Conservation (phyloP, 2,888 invertebrate genomes). For the Xanthia togata region DNA sequence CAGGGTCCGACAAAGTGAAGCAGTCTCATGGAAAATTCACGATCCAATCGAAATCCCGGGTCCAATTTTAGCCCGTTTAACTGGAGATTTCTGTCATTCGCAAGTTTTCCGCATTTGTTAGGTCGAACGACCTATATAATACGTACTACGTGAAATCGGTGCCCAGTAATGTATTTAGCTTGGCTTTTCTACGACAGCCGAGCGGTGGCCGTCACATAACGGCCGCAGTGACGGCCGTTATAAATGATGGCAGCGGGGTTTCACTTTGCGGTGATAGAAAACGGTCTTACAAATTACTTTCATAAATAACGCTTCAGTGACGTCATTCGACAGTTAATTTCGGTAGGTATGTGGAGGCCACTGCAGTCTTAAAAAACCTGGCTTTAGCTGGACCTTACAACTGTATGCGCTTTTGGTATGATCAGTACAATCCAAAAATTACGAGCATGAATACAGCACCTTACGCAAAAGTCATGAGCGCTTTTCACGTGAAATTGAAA, state of each 20-base stretch:
- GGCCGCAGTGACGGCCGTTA: neutral
- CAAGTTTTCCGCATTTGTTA: slow-evolving; percentile 26
- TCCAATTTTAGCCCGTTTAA: slow-evolving; percentile 34
- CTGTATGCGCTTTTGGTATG: no score
- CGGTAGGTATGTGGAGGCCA: neutral
- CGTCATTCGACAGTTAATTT: neutral
- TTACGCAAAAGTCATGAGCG: no score
- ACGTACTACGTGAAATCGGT: neutral
- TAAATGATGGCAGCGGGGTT: neutral
- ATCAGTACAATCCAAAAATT: no score
- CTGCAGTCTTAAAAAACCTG: no score
- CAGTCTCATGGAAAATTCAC: slow-evolving; percentile 49
- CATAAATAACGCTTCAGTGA: neutral
- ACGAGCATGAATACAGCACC: no score
- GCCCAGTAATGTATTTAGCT: neutral
- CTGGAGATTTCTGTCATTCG: slow-evolving; percentile 28
- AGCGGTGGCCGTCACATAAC: neutral
- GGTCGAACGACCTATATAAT: neutral
- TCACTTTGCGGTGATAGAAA: neutral
- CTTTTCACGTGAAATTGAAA: no score
- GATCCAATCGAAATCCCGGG: slow-evolving; percentile 13
- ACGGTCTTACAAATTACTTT: neutral
- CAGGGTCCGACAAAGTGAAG: slow-evolving; percentile 10
- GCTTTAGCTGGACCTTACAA: no score
- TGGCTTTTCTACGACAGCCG: neutral